Evolutionary conservation across 2,888 invertebrate genomes (phyloP).

Genomic region (Camptogramma bilineatum): DNA sequence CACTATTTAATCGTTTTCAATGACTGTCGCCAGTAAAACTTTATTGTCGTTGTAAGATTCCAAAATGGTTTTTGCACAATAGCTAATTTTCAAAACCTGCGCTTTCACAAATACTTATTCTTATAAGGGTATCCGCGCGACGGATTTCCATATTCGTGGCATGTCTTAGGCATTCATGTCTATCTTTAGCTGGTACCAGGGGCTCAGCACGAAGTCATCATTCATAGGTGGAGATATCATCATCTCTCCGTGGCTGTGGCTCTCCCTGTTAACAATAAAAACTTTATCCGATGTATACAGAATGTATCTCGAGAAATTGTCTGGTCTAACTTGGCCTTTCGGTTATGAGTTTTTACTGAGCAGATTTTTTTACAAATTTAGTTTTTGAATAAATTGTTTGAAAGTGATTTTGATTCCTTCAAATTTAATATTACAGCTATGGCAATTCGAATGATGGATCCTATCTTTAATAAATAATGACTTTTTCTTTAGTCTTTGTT

Average conservation of each 20-base stretch:
- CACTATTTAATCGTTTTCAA: slow-evolving; percentile 2
- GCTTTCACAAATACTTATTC: slow-evolving; percentile 34
- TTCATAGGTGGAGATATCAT: slow-evolving; percentile 84
- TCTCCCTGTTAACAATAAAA: slow-evolving; percentile 85
- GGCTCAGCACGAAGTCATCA: slow-evolving; percentile 84
- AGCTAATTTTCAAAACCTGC: slow-evolving; percentile 35
- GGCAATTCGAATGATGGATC: no score
- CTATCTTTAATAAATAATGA: no score
- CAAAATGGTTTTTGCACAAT: slow-evolving; percentile 25
- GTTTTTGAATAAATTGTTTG: background rate
- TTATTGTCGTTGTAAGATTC: slow-evolving; percentile 34
- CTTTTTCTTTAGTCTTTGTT: no score
- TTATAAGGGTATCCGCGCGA: slow-evolving; percentile 35
- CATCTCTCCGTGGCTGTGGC: slow-evolving; percentile 79
- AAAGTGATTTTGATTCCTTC: no score
- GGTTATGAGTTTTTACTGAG: slow-evolving; percentile 19
- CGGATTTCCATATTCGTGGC: slow-evolving; percentile 79
- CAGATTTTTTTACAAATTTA: background rate
- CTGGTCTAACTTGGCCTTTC: slow-evolving; percentile 51
- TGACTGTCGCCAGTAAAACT: slow-evolving; percentile 23
- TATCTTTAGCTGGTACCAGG: slow-evolving; percentile 75
- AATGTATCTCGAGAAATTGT: slow-evolving; percentile 76
- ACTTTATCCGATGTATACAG: slow-evolving; percentile 80
- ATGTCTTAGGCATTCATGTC: slow-evolving; percentile 71
- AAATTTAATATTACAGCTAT: no score